Conservation (phyloP, 2,888 invertebrate genomes). For the Allacma fusca region DNA sequence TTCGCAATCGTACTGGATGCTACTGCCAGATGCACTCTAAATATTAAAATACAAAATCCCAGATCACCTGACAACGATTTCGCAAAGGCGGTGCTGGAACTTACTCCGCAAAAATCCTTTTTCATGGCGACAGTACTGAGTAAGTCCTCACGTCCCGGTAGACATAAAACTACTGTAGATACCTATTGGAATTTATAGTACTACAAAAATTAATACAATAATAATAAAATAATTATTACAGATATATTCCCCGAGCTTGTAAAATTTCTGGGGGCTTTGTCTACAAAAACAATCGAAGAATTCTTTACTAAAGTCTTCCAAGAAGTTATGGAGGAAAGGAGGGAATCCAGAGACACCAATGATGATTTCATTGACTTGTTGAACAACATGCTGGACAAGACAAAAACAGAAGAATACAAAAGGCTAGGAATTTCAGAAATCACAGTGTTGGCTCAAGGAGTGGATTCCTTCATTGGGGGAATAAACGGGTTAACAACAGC, state of each 20-base stretch:
- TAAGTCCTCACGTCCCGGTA: too few relatives aligned
- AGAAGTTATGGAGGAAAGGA: conserved; percentile 46
- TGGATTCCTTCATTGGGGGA: conserved; percentile 58
- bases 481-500: conserved; percentile 50
- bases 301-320: conserved; percentile 52
- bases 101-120: conserved; percentile 45
- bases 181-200: too few relatives aligned
- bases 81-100: conserved; percentile 48
- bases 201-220: too few relatives aligned
- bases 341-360: conserved; percentile 38
- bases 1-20: neutral
- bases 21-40: neutral
- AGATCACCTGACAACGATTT: conserved; percentile 57
- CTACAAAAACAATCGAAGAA: neutral
- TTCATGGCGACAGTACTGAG: too few relatives aligned
- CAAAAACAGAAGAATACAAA: conserved; percentile 42
- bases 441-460: conserved; percentile 56
- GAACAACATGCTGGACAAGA: conserved; percentile 44
- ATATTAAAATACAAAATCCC: conserved; percentile 43
- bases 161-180: too few relatives aligned
- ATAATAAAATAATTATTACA: conserved; percentile 7
- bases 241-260: neutral
- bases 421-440: conserved; percentile 50
- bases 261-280: neutral
- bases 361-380: conserved; percentile 52